These are phyloP conservation scores for Hepsetus odoe DNA, from an alignment of 2,113 vertebrate genomes.

Conservation along the genomic window DNA sequence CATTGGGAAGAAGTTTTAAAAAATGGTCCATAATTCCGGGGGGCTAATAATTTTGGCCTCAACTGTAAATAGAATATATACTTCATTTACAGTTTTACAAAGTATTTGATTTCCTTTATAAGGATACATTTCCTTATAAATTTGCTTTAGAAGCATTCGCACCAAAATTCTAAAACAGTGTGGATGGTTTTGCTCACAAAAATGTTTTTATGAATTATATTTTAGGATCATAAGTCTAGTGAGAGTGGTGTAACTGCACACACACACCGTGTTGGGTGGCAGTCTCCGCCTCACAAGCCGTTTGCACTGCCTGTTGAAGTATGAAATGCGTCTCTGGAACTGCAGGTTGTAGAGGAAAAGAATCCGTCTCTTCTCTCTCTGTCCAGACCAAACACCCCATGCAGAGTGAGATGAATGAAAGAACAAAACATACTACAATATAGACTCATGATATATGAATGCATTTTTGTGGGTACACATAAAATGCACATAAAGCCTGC, in stretches of 20 bases:
- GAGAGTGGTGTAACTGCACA: background rate
- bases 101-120: too few species aligned
- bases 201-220: too few species aligned
- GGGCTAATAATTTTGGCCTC: too few species aligned
- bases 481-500: background rate
- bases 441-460: too few species aligned
- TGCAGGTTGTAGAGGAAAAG: slow-evolving; percentile 87
- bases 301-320: slow-evolving; percentile 61
- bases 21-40: too few species aligned
- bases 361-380: slow-evolving; percentile 84
- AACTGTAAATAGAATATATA: too few species aligned
- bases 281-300: slow-evolving; percentile 43
- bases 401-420: background rate
- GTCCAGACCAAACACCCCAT: slow-evolving; percentile 13
- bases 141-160: background rate
- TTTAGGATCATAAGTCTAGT: too few species aligned
- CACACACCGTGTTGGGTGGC: slow-evolving; percentile 56
- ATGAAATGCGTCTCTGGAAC: slow-evolving; percentile 69
- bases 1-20: too few species aligned
- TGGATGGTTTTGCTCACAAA: too few species aligned
- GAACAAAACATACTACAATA: background rate
- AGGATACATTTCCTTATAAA: too few species aligned
- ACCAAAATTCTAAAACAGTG: background rate
- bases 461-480: too few species aligned
- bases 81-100: too few species aligned